These are phyloP conservation scores for Prochilodus magdalenae DNA, from an alignment of 2,113 vertebrate genomes.

Conservation along the genomic window DNA sequence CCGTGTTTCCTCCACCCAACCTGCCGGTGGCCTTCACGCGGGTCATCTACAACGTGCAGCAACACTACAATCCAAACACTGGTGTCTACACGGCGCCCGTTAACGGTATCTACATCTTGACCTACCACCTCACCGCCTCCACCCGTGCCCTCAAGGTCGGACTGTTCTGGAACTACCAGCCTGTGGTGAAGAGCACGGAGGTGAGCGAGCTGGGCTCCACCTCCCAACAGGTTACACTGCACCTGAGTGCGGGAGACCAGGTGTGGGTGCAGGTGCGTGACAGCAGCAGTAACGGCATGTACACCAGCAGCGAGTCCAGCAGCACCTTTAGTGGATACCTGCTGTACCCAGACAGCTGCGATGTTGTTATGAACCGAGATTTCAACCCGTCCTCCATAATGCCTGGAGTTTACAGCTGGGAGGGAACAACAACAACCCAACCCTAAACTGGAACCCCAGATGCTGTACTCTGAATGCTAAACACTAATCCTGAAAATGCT, in stretches of 20 bases:
- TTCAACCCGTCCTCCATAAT: neutral
- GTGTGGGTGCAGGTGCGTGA: conserved; percentile 74
- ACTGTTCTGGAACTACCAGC: conserved; percentile 66
- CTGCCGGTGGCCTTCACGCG: conserved; percentile 63
- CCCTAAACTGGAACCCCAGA: neutral
- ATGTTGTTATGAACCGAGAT: conserved; percentile 48
- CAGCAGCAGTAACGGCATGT: conserved; percentile 64
- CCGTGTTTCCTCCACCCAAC: conserved; percentile 56
- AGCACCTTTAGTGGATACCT: conserved; percentile 75
- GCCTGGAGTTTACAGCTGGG: conserved; percentile 33
- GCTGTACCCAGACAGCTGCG: conserved; percentile 71
- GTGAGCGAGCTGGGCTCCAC: conserved; percentile 46
- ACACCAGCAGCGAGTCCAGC: conserved; percentile 53
- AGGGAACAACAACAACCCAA: neutral
- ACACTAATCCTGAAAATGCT: too few species aligned
- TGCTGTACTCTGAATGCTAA: neutral
- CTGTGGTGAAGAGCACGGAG: conserved; percentile 65
- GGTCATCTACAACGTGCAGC: conserved; percentile 61
- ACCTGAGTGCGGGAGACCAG: conserved; percentile 61
- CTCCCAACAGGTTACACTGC: conserved; percentile 69
- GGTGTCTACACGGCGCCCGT: conserved; percentile 70
- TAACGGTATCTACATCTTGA: conserved; percentile 74
- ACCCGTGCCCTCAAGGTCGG: conserved; percentile 64
- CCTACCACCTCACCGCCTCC: conserved; percentile 61
- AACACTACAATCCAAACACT: conserved; percentile 55